Conservation (phyloP, 2,113 vertebrate species). For the Ceuthmochares aereus region DNA sequence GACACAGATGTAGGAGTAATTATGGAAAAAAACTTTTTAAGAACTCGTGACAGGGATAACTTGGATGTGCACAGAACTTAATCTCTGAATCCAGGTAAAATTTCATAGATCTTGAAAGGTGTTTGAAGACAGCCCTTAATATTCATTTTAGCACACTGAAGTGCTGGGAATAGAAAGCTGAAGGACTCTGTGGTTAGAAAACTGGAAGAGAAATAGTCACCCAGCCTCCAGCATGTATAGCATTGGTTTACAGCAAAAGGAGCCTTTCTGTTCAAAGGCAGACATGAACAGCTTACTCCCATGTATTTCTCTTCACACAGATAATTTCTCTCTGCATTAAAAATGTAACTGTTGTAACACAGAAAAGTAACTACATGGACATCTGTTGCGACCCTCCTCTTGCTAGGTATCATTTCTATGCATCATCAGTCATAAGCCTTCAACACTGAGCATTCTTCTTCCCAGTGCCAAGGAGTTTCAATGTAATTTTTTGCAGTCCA, state of each 20-base stretch:
- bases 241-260: background rate
- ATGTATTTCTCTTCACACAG: accelerated
- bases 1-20: background rate
- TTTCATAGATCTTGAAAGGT: background rate
- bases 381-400: background rate
- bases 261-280: background rate
- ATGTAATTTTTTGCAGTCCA: background rate
- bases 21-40: background rate
- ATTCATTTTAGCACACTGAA: background rate
- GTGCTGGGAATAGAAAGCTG: background rate
- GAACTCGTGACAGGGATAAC: background rate
- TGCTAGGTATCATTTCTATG: background rate
- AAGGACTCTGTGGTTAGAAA: background rate
- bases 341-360: background rate
- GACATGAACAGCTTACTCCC: background rate
- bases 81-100: background rate
- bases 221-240: background rate
- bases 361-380: background rate
- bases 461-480: background rate
- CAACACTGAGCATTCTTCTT: background rate
- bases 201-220: background rate
- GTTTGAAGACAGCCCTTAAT: background rate
- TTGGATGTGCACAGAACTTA: background rate
- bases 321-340: background rate
- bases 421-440: background rate